phyloP scores from a whole-genome alignment of 2,113 vertebrate genomes.

The Ciconia stormi region DNA sequence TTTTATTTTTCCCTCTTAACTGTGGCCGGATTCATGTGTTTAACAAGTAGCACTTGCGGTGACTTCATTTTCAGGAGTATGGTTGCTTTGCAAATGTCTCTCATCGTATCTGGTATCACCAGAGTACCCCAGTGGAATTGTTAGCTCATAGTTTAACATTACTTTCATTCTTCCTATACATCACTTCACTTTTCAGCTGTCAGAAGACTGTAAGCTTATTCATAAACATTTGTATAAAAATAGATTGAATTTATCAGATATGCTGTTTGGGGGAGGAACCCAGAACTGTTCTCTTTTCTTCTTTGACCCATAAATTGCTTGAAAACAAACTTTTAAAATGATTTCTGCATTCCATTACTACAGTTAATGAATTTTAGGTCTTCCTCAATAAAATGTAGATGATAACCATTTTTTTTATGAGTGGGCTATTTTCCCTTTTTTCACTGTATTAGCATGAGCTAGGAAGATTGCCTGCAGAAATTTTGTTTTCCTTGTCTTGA shows the following conservation, averaged over 20 bases:
- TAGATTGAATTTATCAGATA: neutral
- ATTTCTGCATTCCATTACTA: neutral
- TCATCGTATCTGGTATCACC: rapidly evolving
- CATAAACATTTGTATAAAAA: neutral
- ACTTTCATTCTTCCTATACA: neutral
- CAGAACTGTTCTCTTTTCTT: neutral
- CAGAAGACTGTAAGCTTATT: neutral
- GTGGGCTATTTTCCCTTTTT: neutral
- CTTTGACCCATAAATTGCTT: neutral
- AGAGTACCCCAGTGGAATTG: neutral
- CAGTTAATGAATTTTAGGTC: neutral
- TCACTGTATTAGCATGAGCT: neutral
- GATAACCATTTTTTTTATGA: neutral
- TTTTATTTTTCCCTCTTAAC: neutral
- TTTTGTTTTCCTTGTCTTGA: neutral
- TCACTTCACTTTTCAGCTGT: neutral
- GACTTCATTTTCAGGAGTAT: neutral
- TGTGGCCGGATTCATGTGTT: neutral
- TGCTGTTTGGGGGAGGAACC: neutral
- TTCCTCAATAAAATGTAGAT: neutral
- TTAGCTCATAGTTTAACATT: neutral
- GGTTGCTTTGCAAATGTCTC: neutral
- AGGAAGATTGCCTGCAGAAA: neutral
- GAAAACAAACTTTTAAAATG: neutral
- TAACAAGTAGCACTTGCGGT: neutral